Conservation (phyloP, 2,888 invertebrate genomes). For the Lasioglossum pauxillum region DNA sequence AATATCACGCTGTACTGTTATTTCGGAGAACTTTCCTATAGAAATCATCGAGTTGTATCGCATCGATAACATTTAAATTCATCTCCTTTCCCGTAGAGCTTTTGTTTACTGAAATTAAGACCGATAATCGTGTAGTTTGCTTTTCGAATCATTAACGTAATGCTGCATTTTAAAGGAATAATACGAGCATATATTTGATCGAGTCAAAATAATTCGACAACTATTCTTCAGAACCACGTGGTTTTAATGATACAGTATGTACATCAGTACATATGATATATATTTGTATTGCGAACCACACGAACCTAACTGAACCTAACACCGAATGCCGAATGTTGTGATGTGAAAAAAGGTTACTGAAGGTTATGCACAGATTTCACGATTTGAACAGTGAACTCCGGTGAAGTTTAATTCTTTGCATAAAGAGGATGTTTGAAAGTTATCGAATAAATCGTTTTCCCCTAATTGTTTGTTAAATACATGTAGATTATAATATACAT, state of each 20-base stretch:
- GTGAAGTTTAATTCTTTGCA: background rate
- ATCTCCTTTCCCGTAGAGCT: background rate
- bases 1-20: background rate
- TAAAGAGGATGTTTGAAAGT: background rate
- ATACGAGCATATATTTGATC: background rate
- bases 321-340: background rate
- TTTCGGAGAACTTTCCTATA: background rate
- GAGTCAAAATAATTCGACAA: background rate
- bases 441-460: background rate
- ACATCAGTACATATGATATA: too few species aligned
- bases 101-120: background rate
- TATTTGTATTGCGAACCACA: background rate
- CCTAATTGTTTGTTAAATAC: background rate
- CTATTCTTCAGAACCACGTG: background rate
- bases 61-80: background rate
- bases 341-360: background rate
- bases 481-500: background rate
- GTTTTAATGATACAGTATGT: background rate
- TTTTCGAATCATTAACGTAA: background rate
- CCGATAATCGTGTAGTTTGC: background rate
- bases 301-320: background rate
- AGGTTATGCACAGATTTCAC: background rate
- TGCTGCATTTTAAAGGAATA: background rate
- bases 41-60: background rate
- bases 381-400: background rate